Conservation (phyloP, 2,888 invertebrate genomes). For the Pachydiplax longipennis region DNA sequence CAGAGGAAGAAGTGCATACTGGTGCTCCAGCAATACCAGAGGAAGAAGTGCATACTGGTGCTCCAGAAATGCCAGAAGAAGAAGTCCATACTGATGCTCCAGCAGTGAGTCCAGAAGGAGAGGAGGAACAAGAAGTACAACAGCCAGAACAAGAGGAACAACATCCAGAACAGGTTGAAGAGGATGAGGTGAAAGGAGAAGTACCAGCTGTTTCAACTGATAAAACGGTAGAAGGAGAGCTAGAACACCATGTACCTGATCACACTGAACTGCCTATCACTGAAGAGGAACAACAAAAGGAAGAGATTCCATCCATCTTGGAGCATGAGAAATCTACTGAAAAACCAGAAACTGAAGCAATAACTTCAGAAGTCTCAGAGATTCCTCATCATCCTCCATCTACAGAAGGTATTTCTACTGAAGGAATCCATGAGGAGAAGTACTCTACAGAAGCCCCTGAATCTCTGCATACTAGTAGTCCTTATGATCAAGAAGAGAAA, state of each 20-base stretch:
- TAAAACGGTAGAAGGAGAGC: conserved; percentile 38
- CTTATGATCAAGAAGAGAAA: background rate
- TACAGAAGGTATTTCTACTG: background rate
- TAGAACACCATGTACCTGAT: background rate
- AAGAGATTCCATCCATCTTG: background rate
- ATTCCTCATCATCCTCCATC: background rate
- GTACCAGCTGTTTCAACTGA: background rate
- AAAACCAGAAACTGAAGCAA: background rate
- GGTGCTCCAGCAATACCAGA: too few relatives aligned
- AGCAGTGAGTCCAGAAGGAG: background rate
- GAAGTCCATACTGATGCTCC: conserved; percentile 48
- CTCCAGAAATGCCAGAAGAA: too few relatives aligned
- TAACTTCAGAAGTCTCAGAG: background rate
- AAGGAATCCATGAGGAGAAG: background rate
- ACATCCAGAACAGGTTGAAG: background rate
- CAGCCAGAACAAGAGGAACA: background rate
- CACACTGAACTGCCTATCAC: background rate
- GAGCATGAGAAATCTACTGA: conserved; percentile 5
- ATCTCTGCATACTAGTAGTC: background rate
- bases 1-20: too few relatives aligned
- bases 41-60: too few relatives aligned
- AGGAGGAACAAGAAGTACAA: background rate
- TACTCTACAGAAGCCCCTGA: conserved; percentile 10
- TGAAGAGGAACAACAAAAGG: background rate
- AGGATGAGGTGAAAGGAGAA: background rate